Base-by-base conservation (phyloP, 2,797 vertebrate species). In the Carapus acus region DNA sequence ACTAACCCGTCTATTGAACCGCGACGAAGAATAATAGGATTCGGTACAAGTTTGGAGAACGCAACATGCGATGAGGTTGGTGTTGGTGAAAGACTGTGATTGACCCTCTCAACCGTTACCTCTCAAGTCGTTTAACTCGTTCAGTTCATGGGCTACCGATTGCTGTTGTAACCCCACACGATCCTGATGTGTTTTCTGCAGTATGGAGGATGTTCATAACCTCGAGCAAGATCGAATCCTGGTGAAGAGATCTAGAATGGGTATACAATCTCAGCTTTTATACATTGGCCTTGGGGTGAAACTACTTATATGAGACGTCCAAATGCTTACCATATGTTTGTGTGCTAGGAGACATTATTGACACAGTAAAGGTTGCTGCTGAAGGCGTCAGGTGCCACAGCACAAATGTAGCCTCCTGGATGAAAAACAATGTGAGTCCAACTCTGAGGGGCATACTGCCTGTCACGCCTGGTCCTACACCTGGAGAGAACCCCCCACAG, bases 231-330 rank as follows among this genome's bases (percentile, higher is more conserved):
- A 87, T 66, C 80, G 69, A 24, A 57, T 77, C 44, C 43, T 55
- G 7, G 62, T 78, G 29, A 91, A 91, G 77, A 89, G 78, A 65
- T 88, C 86, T 50, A 76, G 84, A 74, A 89, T 89, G 81, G 89
- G 89, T 90, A 84, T 80, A 46, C 44, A 50, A 21, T 19, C 11
- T 29, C 12, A 37, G 5, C 18, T 13, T 2, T 12, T 34, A 6
- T 1, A 0, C 11, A 0, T 2, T 33, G 0, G n/a, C n/a, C n/a
- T n/a, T 19, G 5, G 1, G 37, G 14, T 2, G 2, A 17, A n/a
- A n/a, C n/a, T n/a, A n/a, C n/a, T n/a, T 29, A 11, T 33, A 7
- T 4, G 8, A 33, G 3, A 9, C 31, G 31, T 2, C 13, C 2
- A 42, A 39, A n/a, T 39, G 40, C 12, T 4, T 4, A 1, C 24